Evolutionary conservation across 2,113 vertebrate genomes (phyloP).

Genomic region (Pangasianodon gigas): DNA sequence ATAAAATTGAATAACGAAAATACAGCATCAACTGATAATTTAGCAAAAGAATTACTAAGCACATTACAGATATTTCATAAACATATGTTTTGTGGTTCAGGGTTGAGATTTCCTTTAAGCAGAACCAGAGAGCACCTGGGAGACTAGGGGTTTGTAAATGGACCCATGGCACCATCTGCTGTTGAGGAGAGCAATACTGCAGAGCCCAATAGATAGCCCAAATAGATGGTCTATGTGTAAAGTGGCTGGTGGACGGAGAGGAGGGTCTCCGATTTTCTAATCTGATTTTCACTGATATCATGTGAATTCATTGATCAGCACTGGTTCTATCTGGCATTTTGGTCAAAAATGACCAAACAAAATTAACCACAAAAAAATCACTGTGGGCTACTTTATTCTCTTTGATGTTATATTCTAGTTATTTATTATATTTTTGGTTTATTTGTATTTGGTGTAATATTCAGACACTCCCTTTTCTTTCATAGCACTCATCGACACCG

Average conservation of each 20-base stretch:
- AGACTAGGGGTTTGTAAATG: not conserved
- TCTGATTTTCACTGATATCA: not conserved
- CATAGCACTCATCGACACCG: too few relatives aligned
- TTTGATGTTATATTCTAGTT: too few relatives aligned
- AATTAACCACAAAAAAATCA: too few relatives aligned
- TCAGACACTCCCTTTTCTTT: too few relatives aligned
- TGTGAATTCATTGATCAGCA: too few relatives aligned
- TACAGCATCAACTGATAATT: not conserved
- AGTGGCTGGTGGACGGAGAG: not conserved
- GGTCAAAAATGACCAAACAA: too few relatives aligned
- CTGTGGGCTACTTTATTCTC: too few relatives aligned
- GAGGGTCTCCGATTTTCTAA: not conserved
- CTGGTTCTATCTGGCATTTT: too few relatives aligned
- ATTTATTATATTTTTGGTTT: too few relatives aligned
- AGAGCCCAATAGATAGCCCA: not conserved
- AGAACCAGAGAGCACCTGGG: not conserved
- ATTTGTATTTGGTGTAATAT: too few relatives aligned
- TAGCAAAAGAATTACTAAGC: not conserved
- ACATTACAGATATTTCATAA: not conserved
- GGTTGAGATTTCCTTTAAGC: not conserved
- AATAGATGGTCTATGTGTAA: not conserved
- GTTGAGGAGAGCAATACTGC: not conserved
- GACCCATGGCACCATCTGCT: not conserved
- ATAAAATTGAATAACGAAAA: not conserved
- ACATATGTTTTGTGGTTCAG: not conserved